Percentiles rank a stretch among this genome's conserved stretches.
Evolutionary conservation across 2,888 invertebrate genomes (phyloP).

Genomic region (Orthosia cruda): DNA sequence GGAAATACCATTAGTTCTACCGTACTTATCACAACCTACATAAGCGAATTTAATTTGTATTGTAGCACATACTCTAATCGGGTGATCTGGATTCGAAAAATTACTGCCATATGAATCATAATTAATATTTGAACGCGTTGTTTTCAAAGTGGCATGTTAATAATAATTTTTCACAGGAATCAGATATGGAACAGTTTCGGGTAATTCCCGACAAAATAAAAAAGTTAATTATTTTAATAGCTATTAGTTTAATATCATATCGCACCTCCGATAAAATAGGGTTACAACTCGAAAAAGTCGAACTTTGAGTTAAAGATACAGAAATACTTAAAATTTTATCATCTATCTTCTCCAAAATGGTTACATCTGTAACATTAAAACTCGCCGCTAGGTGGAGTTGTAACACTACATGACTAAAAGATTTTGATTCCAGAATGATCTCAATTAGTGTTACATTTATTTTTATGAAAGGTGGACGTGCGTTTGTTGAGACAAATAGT

Average conservation of each 20-base stretch:
- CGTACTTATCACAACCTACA: slow-evolving; percentile 70
- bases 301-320: too few species aligned
- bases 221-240: background rate
- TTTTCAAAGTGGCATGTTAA: slow-evolving; percentile 4
- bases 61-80: slow-evolving; percentile 66
- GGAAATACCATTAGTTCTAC: slow-evolving; percentile 67
- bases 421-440: too few species aligned
- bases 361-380: too few species aligned
- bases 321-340: too few species aligned
- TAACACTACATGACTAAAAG: too few species aligned
- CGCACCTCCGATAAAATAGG: too few species aligned
- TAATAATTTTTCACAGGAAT: slow-evolving; percentile 1
- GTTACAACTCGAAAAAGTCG: too few species aligned
- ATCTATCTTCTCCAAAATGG: too few species aligned
- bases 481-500: too few species aligned
- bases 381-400: too few species aligned
- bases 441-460: too few species aligned
- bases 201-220: slow-evolving; percentile 19
- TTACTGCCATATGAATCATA: slow-evolving; percentile 21
- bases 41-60: slow-evolving; percentile 56
- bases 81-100: slow-evolving; percentile 57
- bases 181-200: background rate
- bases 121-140: slow-evolving; percentile 16
- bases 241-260: background rate
- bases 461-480: too few species aligned